Base-by-base conservation (phyloP, 2,797 vertebrate species). In the Spheniscus humboldti region DNA sequence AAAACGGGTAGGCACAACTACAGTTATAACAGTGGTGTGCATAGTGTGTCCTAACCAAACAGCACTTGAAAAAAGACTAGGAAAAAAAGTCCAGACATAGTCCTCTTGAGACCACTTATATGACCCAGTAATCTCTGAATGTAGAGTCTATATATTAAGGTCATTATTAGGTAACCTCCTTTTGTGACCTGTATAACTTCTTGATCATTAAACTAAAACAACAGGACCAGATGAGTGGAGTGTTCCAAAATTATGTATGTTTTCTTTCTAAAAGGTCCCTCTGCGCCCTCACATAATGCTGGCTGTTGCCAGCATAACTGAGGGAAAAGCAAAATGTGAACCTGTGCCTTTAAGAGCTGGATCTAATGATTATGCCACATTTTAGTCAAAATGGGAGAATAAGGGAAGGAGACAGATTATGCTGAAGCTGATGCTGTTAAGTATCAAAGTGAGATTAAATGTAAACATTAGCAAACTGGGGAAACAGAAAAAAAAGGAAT, bases 401-500 rank as follows among this genome's bases (percentile, higher is more conserved):
- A 48, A 69, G 27, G 28, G 25, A 94, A 94, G 19, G 47, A 55
- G 12, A 41, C 11, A 55, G 18, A 90, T 80, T 66, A 88, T 60
- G 47, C 5, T 30, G 74, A 91, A 94, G 52, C 24, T 93, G 53
- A 91, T 92, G 57, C 23, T 88, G 41, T 17, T 50, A 48, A 93
- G 14, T 73, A 72, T 73, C 59, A 92, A 88, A 88, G 41, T 55
- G 30, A 94, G 71, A 94, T 95, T 88, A 92, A 97, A 86, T 64
- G 41, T 41, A 84, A 97, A 91, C 4, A 3, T 91, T 95, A 94
- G 72, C 30, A 91, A 95, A 92, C 5, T 63, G 22, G 12, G 8
- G 25, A 92, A 91, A 50, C 19, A 88, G n/a, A 5, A 18, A 35
- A 41, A 82, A 73, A 86, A 31, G 18, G 52, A 85, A 90, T 92